Conservation (phyloP, 2,888 invertebrate species). For the Calameuta idolon region DNA sequence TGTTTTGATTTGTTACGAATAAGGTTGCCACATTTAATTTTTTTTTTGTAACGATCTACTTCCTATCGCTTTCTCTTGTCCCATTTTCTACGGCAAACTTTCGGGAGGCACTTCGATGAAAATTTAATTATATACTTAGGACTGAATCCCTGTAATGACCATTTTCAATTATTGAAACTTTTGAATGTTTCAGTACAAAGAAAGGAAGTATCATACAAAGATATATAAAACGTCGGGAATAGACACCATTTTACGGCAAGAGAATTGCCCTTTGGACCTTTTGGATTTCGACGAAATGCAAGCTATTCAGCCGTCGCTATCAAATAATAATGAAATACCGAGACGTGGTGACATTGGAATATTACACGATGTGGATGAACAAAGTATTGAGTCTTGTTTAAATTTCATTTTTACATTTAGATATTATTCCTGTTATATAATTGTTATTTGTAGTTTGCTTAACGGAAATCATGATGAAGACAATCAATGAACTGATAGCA, state of each 20-base stretch:
- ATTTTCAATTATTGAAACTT: neutral
- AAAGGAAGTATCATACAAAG: constrained; percentile 53
- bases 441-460: constrained; percentile 48
- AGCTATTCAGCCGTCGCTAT: constrained; percentile 61
- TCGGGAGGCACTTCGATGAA: neutral
- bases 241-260: constrained; percentile 52
- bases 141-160: neutral
- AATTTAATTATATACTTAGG: neutral
- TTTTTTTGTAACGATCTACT: neutral
- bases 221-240: constrained; percentile 55
- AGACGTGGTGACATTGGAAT: constrained; percentile 77
- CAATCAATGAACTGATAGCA: constrained; percentile 75
- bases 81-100: neutral
- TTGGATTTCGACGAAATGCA: constrained; percentile 61
- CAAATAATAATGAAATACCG: constrained; percentile 61
- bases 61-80: neutral
- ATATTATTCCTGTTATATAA: neutral
- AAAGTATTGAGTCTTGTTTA: constrained; percentile 62
- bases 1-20: neutral
- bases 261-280: constrained; percentile 52
- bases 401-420: constrained; percentile 6
- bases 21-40: neutral
- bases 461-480: constrained; percentile 72
- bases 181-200: constrained; percentile 49
- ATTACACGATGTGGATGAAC: constrained; percentile 72